A percentile compares a stretch with the other conserved stretches of the same genome.
phyloP scores from a whole-genome alignment of 2,797 vertebrate species.

The Sebastes baramenuke region DNA sequence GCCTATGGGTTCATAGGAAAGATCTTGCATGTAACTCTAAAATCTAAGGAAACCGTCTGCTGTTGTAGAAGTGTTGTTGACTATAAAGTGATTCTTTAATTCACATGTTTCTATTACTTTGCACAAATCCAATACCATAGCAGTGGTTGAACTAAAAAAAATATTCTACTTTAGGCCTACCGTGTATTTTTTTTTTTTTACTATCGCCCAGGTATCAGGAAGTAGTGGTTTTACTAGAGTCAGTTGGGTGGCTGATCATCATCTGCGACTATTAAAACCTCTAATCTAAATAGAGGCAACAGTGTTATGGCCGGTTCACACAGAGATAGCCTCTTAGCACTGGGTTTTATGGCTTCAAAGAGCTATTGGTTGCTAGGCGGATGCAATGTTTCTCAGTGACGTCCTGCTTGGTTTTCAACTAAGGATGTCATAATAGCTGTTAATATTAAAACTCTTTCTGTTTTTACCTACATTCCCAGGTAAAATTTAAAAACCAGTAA shows the following conservation, averaged over 20 bases:
- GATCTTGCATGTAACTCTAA: neutral
- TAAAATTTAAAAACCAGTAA: neutral
- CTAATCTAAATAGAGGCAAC: conserved; percentile 57
- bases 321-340: conserved; percentile 53
- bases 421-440: conserved; percentile 4
- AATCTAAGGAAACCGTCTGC: neutral
- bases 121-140: neutral
- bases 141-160: neutral
- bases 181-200: neutral
- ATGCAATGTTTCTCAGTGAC: conserved; percentile 24
- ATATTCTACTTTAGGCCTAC: neutral
- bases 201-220: conserved; percentile 31
- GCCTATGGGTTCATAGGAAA: neutral
- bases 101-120: neutral
- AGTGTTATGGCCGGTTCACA: conserved; percentile 70
- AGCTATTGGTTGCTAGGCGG: conserved; percentile 71
- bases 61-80: neutral
- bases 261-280: conserved; percentile 59
- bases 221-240: conserved; percentile 39
- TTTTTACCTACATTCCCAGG: neutral
- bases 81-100: neutral
- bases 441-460: neutral
- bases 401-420: conserved; percentile 6
- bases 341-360: conserved; percentile 64
- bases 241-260: conserved; percentile 32